A percentile compares a stretch with the other conserved stretches of the same genome.
These are phyloP conservation scores for Camelus bactrianus DNA, from an alignment of 2,113 vertebrate species.

Conservation along the genomic window DNA sequence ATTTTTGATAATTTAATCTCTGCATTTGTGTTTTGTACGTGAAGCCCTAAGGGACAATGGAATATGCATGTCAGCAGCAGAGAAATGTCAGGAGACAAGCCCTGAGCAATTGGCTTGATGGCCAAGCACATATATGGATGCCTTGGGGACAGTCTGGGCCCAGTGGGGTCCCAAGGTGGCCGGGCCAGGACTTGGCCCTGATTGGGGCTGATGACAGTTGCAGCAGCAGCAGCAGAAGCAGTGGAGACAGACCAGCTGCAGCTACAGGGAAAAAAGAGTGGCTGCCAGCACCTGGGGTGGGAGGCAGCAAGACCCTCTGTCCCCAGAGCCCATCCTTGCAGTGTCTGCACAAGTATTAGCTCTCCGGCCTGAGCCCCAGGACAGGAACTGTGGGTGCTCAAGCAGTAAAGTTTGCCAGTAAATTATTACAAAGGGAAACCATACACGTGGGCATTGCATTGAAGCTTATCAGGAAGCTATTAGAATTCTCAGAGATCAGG, in stretches of 20 bases:
- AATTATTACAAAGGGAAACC: neutral
- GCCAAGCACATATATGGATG: accelerated
- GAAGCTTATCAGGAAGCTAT: neutral
- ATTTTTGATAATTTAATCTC: neutral
- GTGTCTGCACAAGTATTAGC: neutral
- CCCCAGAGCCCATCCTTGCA: neutral
- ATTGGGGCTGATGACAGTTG: neutral
- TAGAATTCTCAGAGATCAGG: neutral
- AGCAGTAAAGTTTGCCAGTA: neutral
- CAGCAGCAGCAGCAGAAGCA: neutral
- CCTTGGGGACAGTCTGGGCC: no score
- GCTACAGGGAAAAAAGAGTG: neutral
- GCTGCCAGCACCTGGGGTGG: no score
- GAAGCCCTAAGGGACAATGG: neutral
- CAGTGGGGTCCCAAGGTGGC: accelerated
- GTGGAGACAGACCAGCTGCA: neutral
- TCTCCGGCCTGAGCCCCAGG: neutral
- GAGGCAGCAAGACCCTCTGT: no score
- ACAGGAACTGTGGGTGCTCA: neutral
- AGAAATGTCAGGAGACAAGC: neutral
- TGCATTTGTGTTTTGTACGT: neutral
- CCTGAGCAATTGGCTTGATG: neutral
- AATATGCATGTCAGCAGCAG: neutral
- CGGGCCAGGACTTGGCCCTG: neutral
- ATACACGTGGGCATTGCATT: neutral